Conservation (phyloP, 2,797 vertebrate species). For the Darevskia nairensis region DNA sequence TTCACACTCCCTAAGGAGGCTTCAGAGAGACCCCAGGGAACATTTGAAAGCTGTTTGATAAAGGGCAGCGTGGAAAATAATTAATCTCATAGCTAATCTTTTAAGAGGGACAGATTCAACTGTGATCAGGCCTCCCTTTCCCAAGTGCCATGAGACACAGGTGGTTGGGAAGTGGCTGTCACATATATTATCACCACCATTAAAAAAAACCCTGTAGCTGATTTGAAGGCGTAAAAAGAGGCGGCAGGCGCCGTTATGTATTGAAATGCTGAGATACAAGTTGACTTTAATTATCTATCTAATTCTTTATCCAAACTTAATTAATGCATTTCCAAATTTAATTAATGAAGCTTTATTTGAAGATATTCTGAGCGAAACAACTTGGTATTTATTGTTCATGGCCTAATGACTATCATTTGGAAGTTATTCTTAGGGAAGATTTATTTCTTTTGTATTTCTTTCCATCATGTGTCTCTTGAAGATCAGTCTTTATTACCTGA, state of each 20-base stretch:
- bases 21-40: too few relatives aligned
- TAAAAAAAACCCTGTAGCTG: background rate
- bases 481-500: background rate
- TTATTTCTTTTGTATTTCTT: constrained; percentile 18
- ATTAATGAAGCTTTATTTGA: background rate
- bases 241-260: background rate
- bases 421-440: background rate
- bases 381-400: constrained; percentile 3
- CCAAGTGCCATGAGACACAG: too few relatives aligned
- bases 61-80: too few relatives aligned
- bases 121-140: too few relatives aligned
- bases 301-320: background rate
- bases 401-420: background rate
- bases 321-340: constrained; percentile 6
- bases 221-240: background rate
- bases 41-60: too few relatives aligned
- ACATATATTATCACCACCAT: background rate
- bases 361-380: background rate
- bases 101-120: too few relatives aligned
- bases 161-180: too few relatives aligned
- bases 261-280: background rate
- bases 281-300: background rate
- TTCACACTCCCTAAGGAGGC: too few relatives aligned
- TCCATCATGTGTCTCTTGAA: background rate
- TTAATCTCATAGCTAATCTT: too few relatives aligned